Evolutionary conservation across 2,888 invertebrate species (phyloP), one percentile per base, ranked within the genome.

Genomic region (Merodon equestris): DNA sequence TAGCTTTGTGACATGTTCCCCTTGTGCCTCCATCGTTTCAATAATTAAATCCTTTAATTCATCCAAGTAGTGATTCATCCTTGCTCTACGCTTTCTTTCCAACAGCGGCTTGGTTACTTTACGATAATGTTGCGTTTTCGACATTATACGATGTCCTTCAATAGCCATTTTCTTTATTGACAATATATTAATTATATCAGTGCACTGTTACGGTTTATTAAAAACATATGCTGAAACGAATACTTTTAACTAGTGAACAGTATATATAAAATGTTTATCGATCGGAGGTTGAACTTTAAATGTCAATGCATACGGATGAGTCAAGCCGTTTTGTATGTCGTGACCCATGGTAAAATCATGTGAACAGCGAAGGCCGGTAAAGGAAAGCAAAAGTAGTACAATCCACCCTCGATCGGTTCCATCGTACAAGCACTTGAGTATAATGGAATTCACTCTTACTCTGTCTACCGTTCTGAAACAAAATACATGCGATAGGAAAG

Each of bases 61-160:
- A 88, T 96, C 96, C 87, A 96, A 91, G 89, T 96, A 96, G 83
- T 95, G 93, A 90, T 96, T 96, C 91, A 96, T 96, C 87, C 96
- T 92, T 82, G 96, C 96, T 83, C 96, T 92, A 73, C 96, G 92
- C 88, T 96, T 96, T 85, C 96, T 92, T 90, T 96, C 96, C 83
- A 96, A 90, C 93, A 96, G 93, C 84, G 96, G 96, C 88, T 96
- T 96, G 93, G 96, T 96, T 86, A 96, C 95, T 93, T 96, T 96
- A 89, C 96, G 93, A 90, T 96, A 96, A 88, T 96, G 96, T 89
- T 96, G 96, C 85, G 96, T 96, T 89, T 96, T 93, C 85, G 96
- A 96, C 90, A 96, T 88, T 71, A 88, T 85, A 82, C 86, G 84
- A 73, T 86, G 86, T 15, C 87, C 87, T 72, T 88, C 86, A 72